These are phyloP conservation scores for Megalurothrips usitatus DNA, from an alignment of 2,888 invertebrate genomes.

Conservation along the genomic window DNA sequence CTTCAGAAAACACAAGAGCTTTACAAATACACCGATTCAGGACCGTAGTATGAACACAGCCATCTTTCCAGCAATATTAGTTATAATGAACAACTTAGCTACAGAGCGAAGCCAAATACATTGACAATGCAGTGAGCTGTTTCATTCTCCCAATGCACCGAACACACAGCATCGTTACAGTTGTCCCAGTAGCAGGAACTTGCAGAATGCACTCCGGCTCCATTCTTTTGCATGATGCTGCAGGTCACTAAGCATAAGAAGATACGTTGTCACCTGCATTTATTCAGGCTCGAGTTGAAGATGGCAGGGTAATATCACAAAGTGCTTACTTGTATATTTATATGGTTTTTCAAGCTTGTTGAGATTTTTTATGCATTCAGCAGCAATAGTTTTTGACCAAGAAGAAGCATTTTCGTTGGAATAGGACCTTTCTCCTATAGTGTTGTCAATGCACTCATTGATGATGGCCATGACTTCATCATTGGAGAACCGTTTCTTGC, in stretches of 20 bases:
- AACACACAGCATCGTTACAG: not conserved
- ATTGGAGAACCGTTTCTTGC: not conserved
- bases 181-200: conserved; percentile 15
- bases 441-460: not conserved
- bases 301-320: not conserved
- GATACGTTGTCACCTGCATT: not conserved
- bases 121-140: conserved; percentile 8
- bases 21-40: too few relatives aligned
- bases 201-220: not conserved
- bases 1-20: too few relatives aligned
- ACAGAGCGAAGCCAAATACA: conserved; percentile 1
- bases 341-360: conserved; percentile 7
- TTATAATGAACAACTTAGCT: not conserved
- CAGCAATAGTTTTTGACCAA: not conserved
- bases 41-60: not conserved
- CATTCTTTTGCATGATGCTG: conserved; percentile 2
- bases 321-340: not conserved
- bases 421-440: not conserved
- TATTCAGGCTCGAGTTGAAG: not conserved
- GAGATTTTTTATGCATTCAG: not conserved
- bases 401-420: not conserved
- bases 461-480: not conserved
- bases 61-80: not conserved
- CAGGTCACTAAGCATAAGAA: not conserved
- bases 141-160: conserved; percentile 15